A percentile compares a stretch with the other conserved stretches of the same genome.
phyloP scores from a whole-genome alignment of 1,140 invertebrate genomes.

The Heliconius melpomene region DNA sequence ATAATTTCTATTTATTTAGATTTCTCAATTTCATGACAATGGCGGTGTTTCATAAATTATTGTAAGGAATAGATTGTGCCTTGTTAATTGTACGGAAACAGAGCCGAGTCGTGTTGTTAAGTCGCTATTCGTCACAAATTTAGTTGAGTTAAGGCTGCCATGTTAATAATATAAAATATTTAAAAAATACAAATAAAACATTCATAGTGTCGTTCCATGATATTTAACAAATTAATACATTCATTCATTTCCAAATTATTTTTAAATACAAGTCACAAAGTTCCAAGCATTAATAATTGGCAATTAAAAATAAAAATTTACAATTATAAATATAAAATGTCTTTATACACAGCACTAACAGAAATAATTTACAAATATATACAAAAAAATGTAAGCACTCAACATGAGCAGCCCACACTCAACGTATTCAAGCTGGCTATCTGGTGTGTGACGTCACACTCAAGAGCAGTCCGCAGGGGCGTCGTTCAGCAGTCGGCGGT shows the following conservation, averaged over 20 bases:
- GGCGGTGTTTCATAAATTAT: conserved; percentile 10
- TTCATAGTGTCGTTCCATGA: neutral
- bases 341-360: neutral
- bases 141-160: conserved; percentile 23
- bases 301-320: neutral
- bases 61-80: conserved; percentile 30
- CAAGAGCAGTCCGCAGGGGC: no score
- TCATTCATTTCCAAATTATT: neutral
- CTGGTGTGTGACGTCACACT: neutral
- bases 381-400: neutral
- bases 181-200: neutral
- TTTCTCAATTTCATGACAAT: conserved; percentile 16
- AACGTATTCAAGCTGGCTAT: neutral
- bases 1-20: conserved; percentile 17
- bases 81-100: conserved; percentile 34
- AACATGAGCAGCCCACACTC: conserved; percentile 10
- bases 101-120: conserved; percentile 33
- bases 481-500: conserved; percentile 55
- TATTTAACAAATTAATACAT: neutral
- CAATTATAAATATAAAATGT: neutral
- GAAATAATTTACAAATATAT: neutral
- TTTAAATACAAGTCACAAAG: neutral
- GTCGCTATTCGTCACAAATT: conserved; percentile 22
- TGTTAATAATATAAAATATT: neutral
- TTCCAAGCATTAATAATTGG: neutral